These are phyloP conservation scores for Progne subis DNA, from an alignment of 2,113 vertebrate species.

Conservation along the genomic window DNA sequence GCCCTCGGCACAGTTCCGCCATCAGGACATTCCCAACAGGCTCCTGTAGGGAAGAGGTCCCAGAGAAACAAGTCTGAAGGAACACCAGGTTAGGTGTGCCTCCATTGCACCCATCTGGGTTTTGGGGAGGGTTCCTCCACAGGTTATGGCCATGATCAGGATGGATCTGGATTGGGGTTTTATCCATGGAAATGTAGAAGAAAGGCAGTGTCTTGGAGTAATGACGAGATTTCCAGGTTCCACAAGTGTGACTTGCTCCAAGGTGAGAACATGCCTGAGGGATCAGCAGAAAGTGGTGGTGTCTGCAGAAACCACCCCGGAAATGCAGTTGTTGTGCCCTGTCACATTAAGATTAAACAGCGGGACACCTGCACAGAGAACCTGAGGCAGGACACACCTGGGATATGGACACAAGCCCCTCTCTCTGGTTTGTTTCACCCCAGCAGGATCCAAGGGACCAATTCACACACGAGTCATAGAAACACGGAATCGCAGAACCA, in stretches of 20 bases:
- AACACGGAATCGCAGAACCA: background rate
- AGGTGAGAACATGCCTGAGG: background rate
- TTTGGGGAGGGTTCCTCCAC: background rate
- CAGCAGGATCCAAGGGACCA: background rate
- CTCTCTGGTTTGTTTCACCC: background rate
- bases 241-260: background rate
- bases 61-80: background rate
- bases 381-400: background rate
- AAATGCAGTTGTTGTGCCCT: background rate
- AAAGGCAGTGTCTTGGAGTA: background rate
- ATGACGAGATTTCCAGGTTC: background rate
- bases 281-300: background rate
- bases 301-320: background rate
- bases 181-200: background rate
- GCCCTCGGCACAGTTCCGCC: background rate
- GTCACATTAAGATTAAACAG: background rate
- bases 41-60: background rate
- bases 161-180: background rate
- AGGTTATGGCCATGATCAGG: background rate
- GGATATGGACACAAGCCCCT: background rate
- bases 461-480: background rate
- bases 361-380: background rate
- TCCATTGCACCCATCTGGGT: background rate
- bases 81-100: background rate
- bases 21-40: background rate